These are phyloP conservation scores for Drosophila aldrichi DNA, from an alignment of 2,888 invertebrate genomes.

Conservation along the genomic window DNA sequence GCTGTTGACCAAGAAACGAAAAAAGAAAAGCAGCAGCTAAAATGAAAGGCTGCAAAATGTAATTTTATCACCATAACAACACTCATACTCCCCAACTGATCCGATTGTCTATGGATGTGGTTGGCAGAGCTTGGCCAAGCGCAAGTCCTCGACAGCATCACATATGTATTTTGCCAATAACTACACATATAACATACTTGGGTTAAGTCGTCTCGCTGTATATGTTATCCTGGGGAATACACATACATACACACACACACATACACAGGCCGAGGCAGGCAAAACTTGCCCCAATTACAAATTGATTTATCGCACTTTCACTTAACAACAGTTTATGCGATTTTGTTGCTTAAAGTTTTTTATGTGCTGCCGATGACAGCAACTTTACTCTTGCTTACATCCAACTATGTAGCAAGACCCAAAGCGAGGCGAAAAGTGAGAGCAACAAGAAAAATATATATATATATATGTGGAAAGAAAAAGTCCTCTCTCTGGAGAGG, in stretches of 20 bases:
- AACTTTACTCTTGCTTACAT: slow-evolving; percentile 26
- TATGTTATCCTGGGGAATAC: slow-evolving; percentile 5
- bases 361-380: slow-evolving; percentile 31
- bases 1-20: slow-evolving; percentile 46
- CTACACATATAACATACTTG: slow-evolving; percentile 9
- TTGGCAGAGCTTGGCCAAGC: slow-evolving; percentile 37
- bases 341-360: slow-evolving; percentile 59
- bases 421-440: not conserved
- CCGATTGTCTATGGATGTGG: slow-evolving; percentile 11
- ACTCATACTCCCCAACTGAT: not conserved
- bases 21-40: not conserved
- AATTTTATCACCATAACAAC: slow-evolving; percentile 57
- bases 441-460: not conserved
- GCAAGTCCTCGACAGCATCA: slow-evolving; percentile 28
- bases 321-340: slow-evolving; percentile 69
- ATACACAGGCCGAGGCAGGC: not conserved
- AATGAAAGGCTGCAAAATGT: slow-evolving; percentile 46
- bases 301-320: slow-evolving; percentile 65
- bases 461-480: not conserved
- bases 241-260: slow-evolving; percentile 1
- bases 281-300: slow-evolving; percentile 60
- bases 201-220: not conserved
- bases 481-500: too few relatives aligned
- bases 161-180: slow-evolving; percentile 12
- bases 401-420: not conserved